Evolutionary conservation across 2,888 invertebrate species (phyloP), one percentile per base, ranked within the genome.

Genomic region (Augochlorella aurata): DNA sequence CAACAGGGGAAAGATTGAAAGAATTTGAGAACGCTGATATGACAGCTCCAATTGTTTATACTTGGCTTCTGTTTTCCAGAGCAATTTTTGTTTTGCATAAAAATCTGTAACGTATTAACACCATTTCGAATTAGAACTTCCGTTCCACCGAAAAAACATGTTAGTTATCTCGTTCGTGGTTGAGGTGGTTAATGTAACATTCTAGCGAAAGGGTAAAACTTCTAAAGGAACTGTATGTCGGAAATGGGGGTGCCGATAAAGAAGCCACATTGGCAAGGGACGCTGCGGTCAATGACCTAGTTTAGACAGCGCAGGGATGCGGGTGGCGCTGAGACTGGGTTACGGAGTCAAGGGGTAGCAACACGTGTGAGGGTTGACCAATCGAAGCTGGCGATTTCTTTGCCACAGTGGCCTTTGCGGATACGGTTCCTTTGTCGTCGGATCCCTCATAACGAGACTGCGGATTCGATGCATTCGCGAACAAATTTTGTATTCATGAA

Each of bases 221-320:
- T 58, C 58, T 14, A 58, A 2, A 24, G 16, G 58, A 24, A 2
- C 24, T 16, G 24, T 58, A 24, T 24, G 58, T 58, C 58, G 24
- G 58, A 58, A 24, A 24, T 24, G 58, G 24, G 58, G 24, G 8
- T 21, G 16, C 58, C 68, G 68, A 47, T 21, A 68, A 49, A 68
- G 47, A 24, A 58, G 58, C 58, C 58, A 24, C 58, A 58, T 58
- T 58, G 58, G 58, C 58, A 58, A 58, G 58, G 58, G 24, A 58
- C 58, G 16, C 58, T 58, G 58, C 58, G 58, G 58, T 58, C 14
- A 24, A 24, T 24, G 58, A 58, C 58, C 58, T 58, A 58, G 58
- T 58, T 58, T 58, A 24, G 16, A 24, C 24, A 58, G 24, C 24
- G 24, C 24, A 58, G 16, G 24, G 58, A 7, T 58, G 58, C 58